Percentiles rank a stretch among this genome's conserved stretches.
phyloP scores from a whole-genome alignment of 2,888 invertebrate species.

The Nemoura dubitans region DNA sequence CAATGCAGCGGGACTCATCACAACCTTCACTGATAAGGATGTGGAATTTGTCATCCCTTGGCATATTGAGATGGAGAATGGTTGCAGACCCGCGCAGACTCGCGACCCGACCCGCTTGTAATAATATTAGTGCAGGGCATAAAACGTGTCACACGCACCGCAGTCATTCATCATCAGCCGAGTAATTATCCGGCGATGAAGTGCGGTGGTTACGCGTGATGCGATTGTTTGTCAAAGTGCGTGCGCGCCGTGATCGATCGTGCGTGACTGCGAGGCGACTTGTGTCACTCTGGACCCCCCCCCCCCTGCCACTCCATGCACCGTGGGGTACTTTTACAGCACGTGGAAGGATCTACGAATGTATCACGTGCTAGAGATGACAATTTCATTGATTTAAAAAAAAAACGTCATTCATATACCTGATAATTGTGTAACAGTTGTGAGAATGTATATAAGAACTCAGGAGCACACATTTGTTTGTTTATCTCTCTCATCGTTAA shows the following conservation, averaged over 20 bases:
- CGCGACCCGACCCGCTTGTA: neutral
- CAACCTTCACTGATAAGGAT: neutral
- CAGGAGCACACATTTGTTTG: too few relatives aligned
- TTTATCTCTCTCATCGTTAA: too few relatives aligned
- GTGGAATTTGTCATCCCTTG: neutral
- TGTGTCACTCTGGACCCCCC: neutral
- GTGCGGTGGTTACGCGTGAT: neutral
- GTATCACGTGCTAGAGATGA: neutral
- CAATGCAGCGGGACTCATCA: too few relatives aligned
- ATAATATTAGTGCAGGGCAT: neutral
- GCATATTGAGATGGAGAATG: neutral
- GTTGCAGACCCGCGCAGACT: too few relatives aligned
- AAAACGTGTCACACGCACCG: neutral
- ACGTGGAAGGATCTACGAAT: neutral
- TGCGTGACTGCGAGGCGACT: neutral
- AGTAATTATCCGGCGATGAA: neutral
- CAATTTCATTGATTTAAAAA: neutral
- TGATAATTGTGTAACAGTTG: too few relatives aligned
- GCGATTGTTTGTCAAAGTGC: conserved; percentile 12
- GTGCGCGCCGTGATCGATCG: neutral
- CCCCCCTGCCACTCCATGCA: neutral
- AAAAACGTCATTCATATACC: too few relatives aligned
- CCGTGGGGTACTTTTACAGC: too few relatives aligned
- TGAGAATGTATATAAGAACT: too few relatives aligned
- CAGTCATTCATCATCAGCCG: neutral